Evolutionary conservation across 1,140 invertebrate genomes (phyloP).

Genomic region (Drosophila repletoides): DNA sequence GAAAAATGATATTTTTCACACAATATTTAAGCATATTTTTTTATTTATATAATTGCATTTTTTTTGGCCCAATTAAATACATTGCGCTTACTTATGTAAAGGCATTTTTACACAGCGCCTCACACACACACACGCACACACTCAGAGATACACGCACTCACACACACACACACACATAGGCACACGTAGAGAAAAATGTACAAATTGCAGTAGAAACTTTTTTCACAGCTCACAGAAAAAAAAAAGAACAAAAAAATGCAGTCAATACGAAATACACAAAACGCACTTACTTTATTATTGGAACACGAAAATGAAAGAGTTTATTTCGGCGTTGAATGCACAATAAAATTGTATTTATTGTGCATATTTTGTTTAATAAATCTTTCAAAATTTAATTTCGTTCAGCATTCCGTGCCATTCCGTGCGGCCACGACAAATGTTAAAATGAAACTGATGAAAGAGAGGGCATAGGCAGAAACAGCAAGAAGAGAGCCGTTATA

Average conservation of each 20-base stretch:
- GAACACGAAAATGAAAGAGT: constrained; percentile 8
- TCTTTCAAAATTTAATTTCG: constrained; percentile 34
- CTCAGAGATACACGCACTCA: constrained; percentile 17
- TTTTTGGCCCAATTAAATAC: constrained; percentile 15
- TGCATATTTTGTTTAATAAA: constrained; percentile 59
- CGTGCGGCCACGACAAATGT: constrained; percentile 48
- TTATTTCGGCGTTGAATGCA: constrained; percentile 27
- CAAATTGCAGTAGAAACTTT: constrained; percentile 75
- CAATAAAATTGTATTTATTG: constrained; percentile 63
- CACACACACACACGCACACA: constrained; percentile 15
- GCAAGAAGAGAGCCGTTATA: constrained; percentile 21
- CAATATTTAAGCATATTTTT: constrained; percentile 21
- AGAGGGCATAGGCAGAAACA: constrained; percentile 28
- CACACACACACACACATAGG: constrained; percentile 30
- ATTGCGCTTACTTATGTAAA: constrained; percentile 69
- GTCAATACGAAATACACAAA: constrained; percentile 23
- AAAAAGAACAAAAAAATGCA: constrained; percentile 41
- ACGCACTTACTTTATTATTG: constrained; percentile 40
- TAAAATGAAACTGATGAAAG: constrained; percentile 51
- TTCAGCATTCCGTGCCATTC: constrained; percentile 43
- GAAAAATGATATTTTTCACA: constrained; percentile 59
- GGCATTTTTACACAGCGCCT: constrained; percentile 65
- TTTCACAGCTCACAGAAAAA: no score
- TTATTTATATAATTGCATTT: constrained; percentile 58
- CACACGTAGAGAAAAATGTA: constrained; percentile 74